Evolutionary conservation across 2,113 vertebrate genomes (phyloP).

Genomic region (Daphoenositta chrysoptera): DNA sequence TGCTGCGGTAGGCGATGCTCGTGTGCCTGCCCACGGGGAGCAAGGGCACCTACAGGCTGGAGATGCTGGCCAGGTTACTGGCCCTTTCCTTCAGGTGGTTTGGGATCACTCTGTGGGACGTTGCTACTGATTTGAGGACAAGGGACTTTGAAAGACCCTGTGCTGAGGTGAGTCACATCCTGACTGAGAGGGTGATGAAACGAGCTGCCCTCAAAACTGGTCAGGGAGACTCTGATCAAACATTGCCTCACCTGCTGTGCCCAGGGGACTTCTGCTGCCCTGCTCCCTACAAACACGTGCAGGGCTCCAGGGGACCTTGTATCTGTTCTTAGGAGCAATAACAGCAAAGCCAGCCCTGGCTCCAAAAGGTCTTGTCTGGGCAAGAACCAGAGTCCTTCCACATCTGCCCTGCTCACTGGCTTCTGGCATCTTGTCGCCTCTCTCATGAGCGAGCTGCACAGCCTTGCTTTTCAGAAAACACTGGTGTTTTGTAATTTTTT

Average conservation of each 20-base stretch:
- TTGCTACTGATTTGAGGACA: background rate
- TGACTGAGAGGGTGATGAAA: background rate
- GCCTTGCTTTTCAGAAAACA: background rate
- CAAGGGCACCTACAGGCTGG: background rate
- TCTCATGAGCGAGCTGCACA: background rate
- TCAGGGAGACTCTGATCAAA: background rate
- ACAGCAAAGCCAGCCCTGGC: background rate
- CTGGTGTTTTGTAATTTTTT: background rate
- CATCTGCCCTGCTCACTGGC: rapidly evolving
- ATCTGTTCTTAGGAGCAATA: background rate
- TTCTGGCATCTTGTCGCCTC: background rate
- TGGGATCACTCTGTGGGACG: background rate
- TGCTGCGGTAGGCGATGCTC: rapidly evolving
- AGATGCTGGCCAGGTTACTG: background rate
- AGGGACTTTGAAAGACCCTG: background rate
- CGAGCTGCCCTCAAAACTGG: background rate
- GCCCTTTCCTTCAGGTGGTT: background rate
- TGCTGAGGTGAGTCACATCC: background rate
- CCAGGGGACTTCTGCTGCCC: background rate
- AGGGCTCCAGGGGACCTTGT: background rate
- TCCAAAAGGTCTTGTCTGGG: background rate
- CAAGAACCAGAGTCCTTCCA: background rate
- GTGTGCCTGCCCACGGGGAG: rapidly evolving
- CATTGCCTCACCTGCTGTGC: background rate
- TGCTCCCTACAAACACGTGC: background rate